Base-by-base conservation (phyloP, 2,888 invertebrate genomes). In the Sarcophaga carnaria region DNA sequence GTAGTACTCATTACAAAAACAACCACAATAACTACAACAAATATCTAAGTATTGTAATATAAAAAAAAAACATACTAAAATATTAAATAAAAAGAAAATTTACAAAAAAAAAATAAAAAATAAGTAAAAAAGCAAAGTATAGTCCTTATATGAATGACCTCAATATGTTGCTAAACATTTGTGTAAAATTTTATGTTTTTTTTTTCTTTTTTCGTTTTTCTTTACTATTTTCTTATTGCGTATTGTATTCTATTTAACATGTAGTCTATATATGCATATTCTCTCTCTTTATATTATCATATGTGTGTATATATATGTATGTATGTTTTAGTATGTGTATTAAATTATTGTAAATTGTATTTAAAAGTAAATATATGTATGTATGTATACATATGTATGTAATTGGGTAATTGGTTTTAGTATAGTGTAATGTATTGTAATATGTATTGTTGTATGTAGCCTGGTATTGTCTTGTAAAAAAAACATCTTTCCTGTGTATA, bases 121-220 rank as follows among this genome's bases (percentile, higher is more conserved):
- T 0, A 22, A 2, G 59, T 70, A 37, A 64, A 54, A 77, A 69
- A 47, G 59, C 71, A 77, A 72, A 77, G 71, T 67, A 47, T 76
- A 70, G 14, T 54, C 17, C 54, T 54, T 17, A 64, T 70, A 74
- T 86, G 64, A 74, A 74, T 86, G 86, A 83, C 86, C 86, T 77
- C 83, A 80, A 83, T 86, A 76, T n/a, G 37, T 59, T 72, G 70
- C 37, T 47, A 54, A 64, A 77, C 25, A 75, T 27, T 70, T 64
- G 45, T 70, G 63, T 76, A 27, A 20, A 77, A 62, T 37, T 63
- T 59, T 59, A 75, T 72, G 27, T 64, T 69, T 59, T 80, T 59
- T 80, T 64, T 71, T 59, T 49, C 60, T 71, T 47, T 17, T 37
- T 37, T 37, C 17, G 20, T 20, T 64, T 66, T 54, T 17, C 54